Base-by-base conservation (phyloP, 2,888 invertebrate genomes). In the Vanessa cardui region DNA sequence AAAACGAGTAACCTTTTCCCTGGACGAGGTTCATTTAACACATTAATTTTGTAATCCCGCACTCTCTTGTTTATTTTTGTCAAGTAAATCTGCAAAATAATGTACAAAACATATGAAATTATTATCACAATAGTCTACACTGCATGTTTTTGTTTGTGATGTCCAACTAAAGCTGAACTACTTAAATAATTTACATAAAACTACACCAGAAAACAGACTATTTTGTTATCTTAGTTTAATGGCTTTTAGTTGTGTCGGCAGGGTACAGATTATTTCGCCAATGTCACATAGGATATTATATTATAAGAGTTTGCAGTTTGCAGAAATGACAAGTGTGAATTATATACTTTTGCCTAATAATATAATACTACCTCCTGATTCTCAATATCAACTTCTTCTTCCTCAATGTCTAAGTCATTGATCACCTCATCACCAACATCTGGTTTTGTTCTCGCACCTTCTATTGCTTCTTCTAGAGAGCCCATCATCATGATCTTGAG, bases 401-500 rank as follows among this genome's bases (percentile, higher is more conserved):
- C 97, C 72, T 96, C 96, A 72, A 98, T 97, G 81, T 98, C 98
- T 73, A 99, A 94, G 84, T 99, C 99, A 83, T 99, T 98, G 1
- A 98, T 94, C 0, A 99, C 96, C 79, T 98, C 96, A 15, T 97
- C 97, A 16, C 97, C 93, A 66, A 97, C 96, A 59, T 95, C 95
- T 0, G 98, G 98, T 64, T 96, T 95, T 62, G 95, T 95, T 78
- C 95, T 95, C 0, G 96, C 97, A 80, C 96, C 96, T 52, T 96
- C 96, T 79, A 98, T 98, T 64, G 97, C 98, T 78, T 98, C 97
- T 83, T 99, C 99, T 3, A 97, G 92, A 0, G 98, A 98, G 0
- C 99, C 99, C 95, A 99, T 98, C 96, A 99, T 96, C 98, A 99
- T 98, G 15, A 99, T 94, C 87, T 98, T 98, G 74, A 97, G 96